These are phyloP conservation scores for Chaetodon auriga DNA, from an alignment of 2,113 vertebrate species.

Conservation along the genomic window DNA sequence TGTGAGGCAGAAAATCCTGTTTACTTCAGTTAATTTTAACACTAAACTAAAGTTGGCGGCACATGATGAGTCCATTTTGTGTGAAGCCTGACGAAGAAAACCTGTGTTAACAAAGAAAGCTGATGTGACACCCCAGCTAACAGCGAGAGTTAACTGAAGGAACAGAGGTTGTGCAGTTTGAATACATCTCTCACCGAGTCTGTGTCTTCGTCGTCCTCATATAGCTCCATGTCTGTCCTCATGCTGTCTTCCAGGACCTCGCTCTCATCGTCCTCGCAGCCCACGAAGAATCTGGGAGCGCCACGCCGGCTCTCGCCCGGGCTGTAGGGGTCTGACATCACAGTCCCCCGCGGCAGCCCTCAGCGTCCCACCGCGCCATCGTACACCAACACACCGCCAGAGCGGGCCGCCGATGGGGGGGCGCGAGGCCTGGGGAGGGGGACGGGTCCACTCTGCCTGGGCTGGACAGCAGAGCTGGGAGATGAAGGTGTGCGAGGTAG, in stretches of 20 bases:
- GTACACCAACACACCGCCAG: conserved; percentile 74
- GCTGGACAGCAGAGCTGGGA: conserved; percentile 15
- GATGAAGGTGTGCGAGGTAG: background rate
- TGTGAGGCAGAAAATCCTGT: too few species aligned
- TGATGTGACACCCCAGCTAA: background rate
- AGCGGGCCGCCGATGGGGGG: conserved; percentile 38
- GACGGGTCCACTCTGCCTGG: conserved; percentile 27
- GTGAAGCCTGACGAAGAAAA: too few species aligned
- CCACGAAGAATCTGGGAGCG: conserved; percentile 96
- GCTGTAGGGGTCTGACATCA: conserved; percentile 96
- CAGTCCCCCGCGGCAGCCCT: conserved; percentile 86
- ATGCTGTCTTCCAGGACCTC: conserved; percentile 90
- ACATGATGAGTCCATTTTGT: too few species aligned
- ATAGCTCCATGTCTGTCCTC: conserved; percentile 93
- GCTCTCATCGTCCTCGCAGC: conserved; percentile 95
- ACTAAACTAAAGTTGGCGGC: too few species aligned
- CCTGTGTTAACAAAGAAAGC: too few species aligned
- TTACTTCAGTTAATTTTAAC: too few species aligned
- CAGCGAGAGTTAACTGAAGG: background rate
- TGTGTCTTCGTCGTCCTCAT: conserved; percentile 92
- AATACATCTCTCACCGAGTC: conserved; percentile 81
- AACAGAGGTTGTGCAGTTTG: background rate
- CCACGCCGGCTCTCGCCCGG: conserved; percentile 89
- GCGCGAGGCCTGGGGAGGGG: conserved; percentile 41
- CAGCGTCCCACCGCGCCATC: conserved; percentile 86